These are phyloP conservation scores for Osmerus eperlanus DNA, from an alignment of 2,113 vertebrate genomes.

Conservation along the genomic window DNA sequence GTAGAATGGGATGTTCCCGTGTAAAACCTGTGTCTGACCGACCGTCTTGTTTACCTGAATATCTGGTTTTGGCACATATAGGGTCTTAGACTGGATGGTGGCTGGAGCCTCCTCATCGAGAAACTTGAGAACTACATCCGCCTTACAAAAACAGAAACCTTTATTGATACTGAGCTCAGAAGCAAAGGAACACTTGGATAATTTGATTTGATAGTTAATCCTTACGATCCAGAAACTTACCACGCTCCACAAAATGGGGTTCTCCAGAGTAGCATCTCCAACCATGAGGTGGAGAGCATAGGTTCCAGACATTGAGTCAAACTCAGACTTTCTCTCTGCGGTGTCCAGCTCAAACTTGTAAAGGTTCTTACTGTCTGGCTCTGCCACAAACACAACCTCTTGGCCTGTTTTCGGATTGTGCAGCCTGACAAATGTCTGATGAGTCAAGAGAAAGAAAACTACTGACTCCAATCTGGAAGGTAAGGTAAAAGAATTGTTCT, in stretches of 20 bases:
- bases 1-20: background rate
- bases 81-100: slow-evolving; percentile 85
- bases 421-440: slow-evolving; percentile 92
- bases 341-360: slow-evolving; percentile 98
- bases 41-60: slow-evolving; percentile 79
- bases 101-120: slow-evolving; percentile 90
- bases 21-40: background rate
- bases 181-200: too few relatives aligned
- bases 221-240: slow-evolving; percentile 66
- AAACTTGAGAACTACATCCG: slow-evolving; percentile 92
- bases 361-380: slow-evolving; percentile 90
- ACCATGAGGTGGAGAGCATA: slow-evolving; percentile 93
- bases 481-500: background rate
- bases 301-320: slow-evolving; percentile 92
- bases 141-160: slow-evolving; percentile 67
- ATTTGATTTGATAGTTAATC: too few relatives aligned
- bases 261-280: slow-evolving; percentile 95
- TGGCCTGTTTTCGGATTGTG: slow-evolving; percentile 97
- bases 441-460: background rate
- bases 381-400: slow-evolving; percentile 97
- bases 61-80: slow-evolving; percentile 93
- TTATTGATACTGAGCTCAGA: too few relatives aligned
- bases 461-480: background rate
- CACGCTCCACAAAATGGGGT: slow-evolving; percentile 96
- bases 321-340: slow-evolving; percentile 88